Base-by-base conservation (phyloP, 2,888 invertebrate genomes). In the Folsomia candida region DNA sequence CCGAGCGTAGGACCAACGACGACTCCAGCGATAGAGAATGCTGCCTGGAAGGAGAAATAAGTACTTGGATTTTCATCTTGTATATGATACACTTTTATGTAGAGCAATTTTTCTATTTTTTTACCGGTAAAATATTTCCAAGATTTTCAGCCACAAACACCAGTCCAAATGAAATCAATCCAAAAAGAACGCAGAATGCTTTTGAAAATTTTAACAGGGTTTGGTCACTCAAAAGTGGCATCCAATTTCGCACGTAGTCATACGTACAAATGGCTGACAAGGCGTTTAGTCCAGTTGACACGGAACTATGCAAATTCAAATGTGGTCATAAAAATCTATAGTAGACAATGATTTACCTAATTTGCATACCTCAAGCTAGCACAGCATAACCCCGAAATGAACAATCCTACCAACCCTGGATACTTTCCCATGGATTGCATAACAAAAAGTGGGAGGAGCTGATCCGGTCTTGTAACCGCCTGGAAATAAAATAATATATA, bases 81-180 rank as follows among this genome's bases (percentile, higher is more conserved):
- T n/a, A n/a, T n/a, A n/a, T n/a, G n/a, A 18, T 57, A 20, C n/a
- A n/a, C 22, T 20, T 57, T 11, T 57, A 9, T n/a, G 6, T 57
- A 20, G 9, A n/a, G 6, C 20, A 11, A 57, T 57, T 57, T 11
- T 57, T 11, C 6, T n/a, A 22, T 57, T 57, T 6, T 57, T 57
- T 51, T 74, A 74, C 74, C 14, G 72, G 74, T 61, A 75, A 60
- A 58, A 75, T 58, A 51, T 72, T 74, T 68, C 75, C 74, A n/a
- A 76, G 64, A 62, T 75, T 59, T 62, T 76, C 72, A n/a, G 70
- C 74, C 6, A 70, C 70, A 59, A 76, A 73, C 11, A 76, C 69
- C 26, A 74, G 58, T 3, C 67, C 73, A 57, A 72, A 75, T 11
- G 70, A 59, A 20, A 76, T 28, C 28, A 60, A 27, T 22, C 76